Base-by-base conservation (phyloP, 1,140 invertebrate genomes). In the Brachionus asplanchnoidis region DNA sequence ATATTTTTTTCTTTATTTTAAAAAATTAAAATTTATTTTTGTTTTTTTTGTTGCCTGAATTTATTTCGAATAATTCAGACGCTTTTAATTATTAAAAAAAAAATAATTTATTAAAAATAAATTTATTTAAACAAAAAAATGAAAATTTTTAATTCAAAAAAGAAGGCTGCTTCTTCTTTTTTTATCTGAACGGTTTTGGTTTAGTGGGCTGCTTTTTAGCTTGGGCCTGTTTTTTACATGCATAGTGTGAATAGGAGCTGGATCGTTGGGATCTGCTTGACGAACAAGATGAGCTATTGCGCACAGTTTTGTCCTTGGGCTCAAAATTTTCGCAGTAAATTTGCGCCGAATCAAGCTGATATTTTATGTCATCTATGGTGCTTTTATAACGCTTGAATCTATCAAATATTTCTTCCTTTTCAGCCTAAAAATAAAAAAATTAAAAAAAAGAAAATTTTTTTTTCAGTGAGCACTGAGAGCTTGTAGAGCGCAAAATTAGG, bases 301-400 rank as follows among this genome's bases (percentile, higher is more conserved):
- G 40, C 20, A 46, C 20, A 50, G 5, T 46, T 77, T 77, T 77
- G 23, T 77, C 73, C 28, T 77, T 77, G 2, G 20, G 11, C 8
- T 50, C 12, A 9, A 36, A 28, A 77, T 50, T 50, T 77, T 50
- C 44, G 26, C 20, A 77, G 26, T 26, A n/a, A 28, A 77, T 50
- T 46, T 50, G 73, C 6, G 73, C 73, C 20, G 32, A 46, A 50
- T 77, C 73, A 0, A 77, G 32, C 32, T 77, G 73, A 26, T 44
- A 77, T 26, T 77, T 77, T 23, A 77, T 77, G 12, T 77, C 73
- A 46, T 77, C 73, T 46, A 77, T 77, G 17, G 73, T 77, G 14
- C 23, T 77, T 77, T 77, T 77, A 14, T 77, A 77, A 6, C 23
- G 9, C 26, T 50, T 46, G 46, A 77, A 77, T 50, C 73, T 32